A percentile compares a stretch with the other conserved stretches of the same genome.
phyloP scores from a whole-genome alignment of 2,113 vertebrate species.

The Heterotis niloticus region DNA sequence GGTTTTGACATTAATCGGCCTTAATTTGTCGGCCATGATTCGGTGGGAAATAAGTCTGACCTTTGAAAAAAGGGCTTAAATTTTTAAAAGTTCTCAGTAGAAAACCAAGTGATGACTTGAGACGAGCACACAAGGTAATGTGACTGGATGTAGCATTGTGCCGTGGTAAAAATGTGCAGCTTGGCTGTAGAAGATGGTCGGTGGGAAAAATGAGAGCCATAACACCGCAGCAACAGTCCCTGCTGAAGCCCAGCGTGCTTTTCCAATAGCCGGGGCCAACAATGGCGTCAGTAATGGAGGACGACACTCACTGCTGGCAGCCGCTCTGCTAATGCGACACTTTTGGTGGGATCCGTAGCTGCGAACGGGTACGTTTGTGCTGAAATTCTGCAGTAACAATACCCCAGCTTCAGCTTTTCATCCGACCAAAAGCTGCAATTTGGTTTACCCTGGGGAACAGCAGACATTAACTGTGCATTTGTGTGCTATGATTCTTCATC shows the following conservation, averaged over 20 bases:
- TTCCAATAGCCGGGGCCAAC: background rate
- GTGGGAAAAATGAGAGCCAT: background rate
- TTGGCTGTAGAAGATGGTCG: background rate
- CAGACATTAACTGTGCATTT: too few species aligned
- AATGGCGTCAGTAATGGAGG: background rate
- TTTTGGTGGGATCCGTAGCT: too few species aligned
- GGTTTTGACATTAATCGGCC: background rate
- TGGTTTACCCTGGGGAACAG: too few species aligned
- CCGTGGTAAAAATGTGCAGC: background rate
- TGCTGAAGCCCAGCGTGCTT: background rate
- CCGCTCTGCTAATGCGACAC: background rate
- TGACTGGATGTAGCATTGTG: background rate
- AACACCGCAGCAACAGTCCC: too few species aligned
- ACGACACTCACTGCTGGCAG: background rate
- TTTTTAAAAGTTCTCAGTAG: background rate
- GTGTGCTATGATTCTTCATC: too few species aligned
- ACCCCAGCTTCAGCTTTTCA: too few species aligned
- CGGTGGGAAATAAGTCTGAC: background rate
- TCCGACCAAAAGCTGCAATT: too few species aligned
- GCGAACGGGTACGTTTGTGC: too few species aligned
- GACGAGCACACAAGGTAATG: background rate
- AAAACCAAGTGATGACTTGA: background rate
- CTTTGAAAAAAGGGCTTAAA: constrained; percentile 4
- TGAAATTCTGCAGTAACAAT: too few species aligned
- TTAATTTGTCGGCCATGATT: background rate